Evolutionary conservation across 2,113 vertebrate genomes (phyloP), one percentile per base, ranked within the genome.

Genomic region (Camelus bactrianus): DNA sequence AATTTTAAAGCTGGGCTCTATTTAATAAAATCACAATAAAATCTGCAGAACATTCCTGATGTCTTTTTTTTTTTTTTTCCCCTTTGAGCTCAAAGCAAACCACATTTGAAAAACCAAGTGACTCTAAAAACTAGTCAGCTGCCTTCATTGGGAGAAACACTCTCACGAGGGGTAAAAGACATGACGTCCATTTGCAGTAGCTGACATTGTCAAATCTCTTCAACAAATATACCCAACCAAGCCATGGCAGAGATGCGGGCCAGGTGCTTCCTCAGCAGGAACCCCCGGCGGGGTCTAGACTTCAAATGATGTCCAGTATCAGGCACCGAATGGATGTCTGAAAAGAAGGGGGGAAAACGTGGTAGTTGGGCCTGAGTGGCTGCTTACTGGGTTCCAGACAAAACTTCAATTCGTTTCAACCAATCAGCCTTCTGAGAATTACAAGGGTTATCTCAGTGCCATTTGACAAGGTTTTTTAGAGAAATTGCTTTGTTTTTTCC

Each of bases 351-450:
- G 30, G 9, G 9, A 50, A 24, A 56, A 8, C 69, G 8, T 0
- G 19, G n/a, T 30, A 32, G 8, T 2, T 15, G 8, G 76, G 22
- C n/a, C 35, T 28, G 7, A 72, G 13, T 15, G 22, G 48, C 4
- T 79, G 24, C 14, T 80, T n/a, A 22, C 1, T 46, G 56, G 30
- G 5, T 14, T 46, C 16, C 48, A 11, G 8, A 15, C 64, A 76
- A 38, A 91, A 14, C 52, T 54, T 16, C 38, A 88, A 6, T 46
- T 26, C 38, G 16, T 54, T 65, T 84, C 69, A 87, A 65, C 11
- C 38, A 76, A 90, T 38, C 15, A 15, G 8, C 81, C 60, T 90
- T 93, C 26, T 17, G 58, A 94, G 54, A 95, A 75, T 83, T 81
- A 60, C 5, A 30, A 60, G 19, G 12, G 22, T 75, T 91, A 75